phyloP scores from a whole-genome alignment of 1,140 invertebrate genomes.

The Myzus persicae region DNA sequence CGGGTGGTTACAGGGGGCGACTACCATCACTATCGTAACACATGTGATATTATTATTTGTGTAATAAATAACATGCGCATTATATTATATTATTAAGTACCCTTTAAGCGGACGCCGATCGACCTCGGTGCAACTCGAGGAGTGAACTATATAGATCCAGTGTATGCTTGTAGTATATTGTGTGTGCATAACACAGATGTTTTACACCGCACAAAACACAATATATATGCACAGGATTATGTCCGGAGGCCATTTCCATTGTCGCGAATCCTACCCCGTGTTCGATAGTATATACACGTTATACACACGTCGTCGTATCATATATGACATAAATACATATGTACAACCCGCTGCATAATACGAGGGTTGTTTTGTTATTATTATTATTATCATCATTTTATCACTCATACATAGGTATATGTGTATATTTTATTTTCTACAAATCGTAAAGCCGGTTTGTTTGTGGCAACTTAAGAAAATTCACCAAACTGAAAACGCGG shows the following conservation, averaged over 20 bases:
- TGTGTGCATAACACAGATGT: background rate
- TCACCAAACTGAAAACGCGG: background rate
- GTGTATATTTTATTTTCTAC: background rate
- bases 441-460: background rate
- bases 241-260: background rate
- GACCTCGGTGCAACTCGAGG: background rate
- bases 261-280: slow-evolving; percentile 2
- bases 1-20: background rate
- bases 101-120: background rate
- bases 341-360: background rate
- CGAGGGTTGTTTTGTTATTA: background rate
- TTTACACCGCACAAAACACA: background rate
- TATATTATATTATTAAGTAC: slow-evolving; percentile 19
- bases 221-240: background rate
- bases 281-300: background rate
- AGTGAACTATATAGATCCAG: background rate
- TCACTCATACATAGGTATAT: too few relatives aligned
- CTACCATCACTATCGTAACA: background rate
- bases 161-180: background rate
- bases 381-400: background rate
- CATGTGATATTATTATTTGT: background rate
- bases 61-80: background rate
- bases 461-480: background rate
- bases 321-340: background rate
- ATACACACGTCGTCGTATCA: background rate